Evolutionary conservation across 2,797 vertebrate genomes (phyloP).

Genomic region (Bradypodion pumilum): DNA sequence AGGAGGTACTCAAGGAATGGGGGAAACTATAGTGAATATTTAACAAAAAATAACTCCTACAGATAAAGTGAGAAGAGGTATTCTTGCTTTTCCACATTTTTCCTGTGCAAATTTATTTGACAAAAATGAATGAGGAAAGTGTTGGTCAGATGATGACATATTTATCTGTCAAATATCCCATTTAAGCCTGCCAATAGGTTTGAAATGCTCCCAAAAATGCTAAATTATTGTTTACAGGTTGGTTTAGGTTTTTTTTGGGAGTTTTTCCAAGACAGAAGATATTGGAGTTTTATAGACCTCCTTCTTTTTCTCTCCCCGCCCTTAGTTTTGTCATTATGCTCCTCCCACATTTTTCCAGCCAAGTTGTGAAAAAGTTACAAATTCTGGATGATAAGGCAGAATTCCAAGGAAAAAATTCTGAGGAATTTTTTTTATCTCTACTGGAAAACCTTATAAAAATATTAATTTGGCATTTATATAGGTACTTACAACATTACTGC

Average conservation of each 20-base stretch:
- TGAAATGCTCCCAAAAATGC: slow-evolving; percentile 24
- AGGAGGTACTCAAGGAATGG: slow-evolving; percentile 56
- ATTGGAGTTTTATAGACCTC: no score
- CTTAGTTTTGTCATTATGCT: background rate
- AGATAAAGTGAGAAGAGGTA: slow-evolving; percentile 48
- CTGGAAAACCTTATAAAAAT: background rate
- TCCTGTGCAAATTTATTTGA: slow-evolving; percentile 60
- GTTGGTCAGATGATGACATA: slow-evolving; percentile 39
- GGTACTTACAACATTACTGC: background rate
- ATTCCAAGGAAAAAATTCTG: slow-evolving; percentile 43
- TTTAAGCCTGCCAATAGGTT: slow-evolving; percentile 42
- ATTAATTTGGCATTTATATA: slow-evolving; percentile 43
- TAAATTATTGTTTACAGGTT: slow-evolving; percentile 29
- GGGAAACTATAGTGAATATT: slow-evolving; percentile 64
- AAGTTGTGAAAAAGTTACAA: background rate
- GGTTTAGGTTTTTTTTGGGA: slow-evolving; percentile 18
- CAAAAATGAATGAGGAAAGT: slow-evolving; percentile 50
- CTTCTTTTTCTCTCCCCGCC: no score
- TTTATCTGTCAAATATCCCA: slow-evolving; percentile 40
- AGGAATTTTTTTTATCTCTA: background rate
- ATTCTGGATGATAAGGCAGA: background rate
- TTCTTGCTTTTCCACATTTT: slow-evolving; percentile 60
- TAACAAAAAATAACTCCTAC: slow-evolving; percentile 58
- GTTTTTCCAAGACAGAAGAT: no score
- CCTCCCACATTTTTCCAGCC: background rate